These are phyloP conservation scores for Leptobrachium ailaonicum DNA, from an alignment of 2,113 vertebrate genomes.

Conservation along the genomic window DNA sequence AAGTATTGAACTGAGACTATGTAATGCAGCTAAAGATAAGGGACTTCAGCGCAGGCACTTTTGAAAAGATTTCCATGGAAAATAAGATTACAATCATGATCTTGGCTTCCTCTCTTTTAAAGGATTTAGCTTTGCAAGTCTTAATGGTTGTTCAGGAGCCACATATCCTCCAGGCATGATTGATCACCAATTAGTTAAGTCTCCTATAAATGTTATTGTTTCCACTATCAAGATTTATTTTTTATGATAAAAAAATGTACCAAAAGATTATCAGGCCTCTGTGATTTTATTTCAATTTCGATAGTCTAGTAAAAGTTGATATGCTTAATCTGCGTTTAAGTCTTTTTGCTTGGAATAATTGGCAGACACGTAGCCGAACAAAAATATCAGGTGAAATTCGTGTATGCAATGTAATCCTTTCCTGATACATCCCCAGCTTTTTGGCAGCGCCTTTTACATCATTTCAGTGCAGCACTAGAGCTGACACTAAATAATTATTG, in stretches of 20 bases:
- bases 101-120: slow-evolving; percentile 30
- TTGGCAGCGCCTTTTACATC: background rate
- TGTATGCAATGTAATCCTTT: slow-evolving; percentile 7
- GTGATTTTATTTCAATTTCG: slow-evolving; percentile 64
- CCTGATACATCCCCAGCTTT: slow-evolving; percentile 1
- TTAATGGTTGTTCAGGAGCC: slow-evolving; percentile 55
- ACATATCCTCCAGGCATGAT: slow-evolving; percentile 58
- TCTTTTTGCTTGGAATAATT: slow-evolving; percentile 45
- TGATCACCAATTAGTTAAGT: slow-evolving; percentile 63
- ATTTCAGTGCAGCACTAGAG: background rate
- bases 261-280: slow-evolving; percentile 66
- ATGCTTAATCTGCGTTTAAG: slow-evolving; percentile 63
- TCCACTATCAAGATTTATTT: slow-evolving; percentile 59
- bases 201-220: slow-evolving; percentile 55
- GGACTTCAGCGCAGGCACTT: slow-evolving; percentile 1
- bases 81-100: slow-evolving; percentile 39
- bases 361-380: slow-evolving; percentile 51
- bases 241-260: slow-evolving; percentile 57
- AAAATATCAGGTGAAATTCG: slow-evolving; percentile 34
- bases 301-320: slow-evolving; percentile 58
- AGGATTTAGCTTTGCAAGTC: slow-evolving; percentile 32
- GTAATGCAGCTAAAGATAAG: slow-evolving; percentile 45
- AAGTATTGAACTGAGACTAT: slow-evolving; percentile 52
- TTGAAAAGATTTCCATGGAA: slow-evolving; percentile 40
- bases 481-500: slow-evolving; percentile 20